These are phyloP conservation scores for Felis chaus DNA, from an alignment of 2,113 vertebrate genomes.

Conservation along the genomic window DNA sequence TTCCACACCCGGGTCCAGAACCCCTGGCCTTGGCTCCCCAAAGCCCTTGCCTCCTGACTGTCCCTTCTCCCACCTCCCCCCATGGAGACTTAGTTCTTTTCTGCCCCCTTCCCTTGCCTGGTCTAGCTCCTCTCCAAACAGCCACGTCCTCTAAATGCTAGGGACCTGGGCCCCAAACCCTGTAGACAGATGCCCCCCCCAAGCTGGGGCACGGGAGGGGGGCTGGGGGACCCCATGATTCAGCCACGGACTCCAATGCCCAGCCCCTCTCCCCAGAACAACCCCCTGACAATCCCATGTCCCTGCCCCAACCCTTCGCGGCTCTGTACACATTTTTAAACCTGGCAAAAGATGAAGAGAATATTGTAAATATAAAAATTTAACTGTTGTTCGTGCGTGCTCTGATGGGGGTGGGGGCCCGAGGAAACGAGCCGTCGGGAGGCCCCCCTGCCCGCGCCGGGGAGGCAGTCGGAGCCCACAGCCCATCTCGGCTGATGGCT, in stretches of 20 bases:
- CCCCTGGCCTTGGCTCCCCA: conserved; percentile 48
- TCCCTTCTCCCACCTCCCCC: neutral
- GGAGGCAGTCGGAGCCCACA: neutral
- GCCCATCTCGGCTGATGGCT: neutral
- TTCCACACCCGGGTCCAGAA: conserved; percentile 44
- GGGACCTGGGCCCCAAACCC: conserved; percentile 66
- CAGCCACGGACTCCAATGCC: conserved; percentile 81
- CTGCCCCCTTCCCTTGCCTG: conserved; percentile 54
- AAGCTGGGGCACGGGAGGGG: conserved; percentile 62
- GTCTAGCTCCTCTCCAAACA: conserved; percentile 69
- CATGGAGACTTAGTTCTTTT: conserved; percentile 60
- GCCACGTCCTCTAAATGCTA: conserved; percentile 71
- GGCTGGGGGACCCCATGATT: conserved; percentile 76
- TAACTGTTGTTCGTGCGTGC: conserved; percentile 73
- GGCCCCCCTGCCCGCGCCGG: neutral
- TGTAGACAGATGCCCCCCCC: conserved; percentile 61
- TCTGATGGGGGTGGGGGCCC: neutral
- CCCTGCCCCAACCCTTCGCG: conserved; percentile 55
- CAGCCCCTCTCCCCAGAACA: conserved; percentile 64
- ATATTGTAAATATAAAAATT: conserved; percentile 85
- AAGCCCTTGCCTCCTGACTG: conserved; percentile 21
- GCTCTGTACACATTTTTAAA: conserved; percentile 85
- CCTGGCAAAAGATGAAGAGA: conserved; percentile 83
- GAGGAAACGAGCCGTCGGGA: neutral
- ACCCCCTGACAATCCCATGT: conserved; percentile 8